Percentiles rank a stretch among this genome's conserved stretches.
These are phyloP conservation scores for Ceratosolen solmsi DNA, from an alignment of 1,140 invertebrate genomes.

Conservation along the genomic window DNA sequence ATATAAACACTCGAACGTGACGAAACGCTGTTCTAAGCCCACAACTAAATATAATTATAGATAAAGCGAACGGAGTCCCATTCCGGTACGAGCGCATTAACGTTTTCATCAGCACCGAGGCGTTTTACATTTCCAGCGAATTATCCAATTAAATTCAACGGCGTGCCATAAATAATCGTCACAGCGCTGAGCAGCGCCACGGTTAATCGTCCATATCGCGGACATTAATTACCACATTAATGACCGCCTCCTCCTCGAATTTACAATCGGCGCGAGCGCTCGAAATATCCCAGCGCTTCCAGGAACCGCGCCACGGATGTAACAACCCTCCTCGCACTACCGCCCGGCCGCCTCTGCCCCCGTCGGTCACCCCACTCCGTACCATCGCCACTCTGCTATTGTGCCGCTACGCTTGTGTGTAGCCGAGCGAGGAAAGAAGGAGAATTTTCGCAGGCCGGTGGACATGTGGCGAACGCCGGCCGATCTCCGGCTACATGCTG, in stretches of 20 bases:
- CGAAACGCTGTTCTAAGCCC: not conserved
- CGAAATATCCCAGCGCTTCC: constrained; percentile 13
- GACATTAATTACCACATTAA: constrained; percentile 46
- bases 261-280: constrained; percentile 6
- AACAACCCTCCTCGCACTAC: not conserved
- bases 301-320: constrained; percentile 21
- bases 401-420: not conserved
- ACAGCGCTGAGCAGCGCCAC: not conserved
- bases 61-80: not conserved
- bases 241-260: constrained; percentile 9
- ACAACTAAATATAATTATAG: constrained; percentile 2
- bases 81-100: not conserved
- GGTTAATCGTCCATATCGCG: constrained; percentile 42
- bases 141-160: constrained; percentile 39
- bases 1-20: not conserved
- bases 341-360: not conserved
- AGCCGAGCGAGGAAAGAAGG: constrained; percentile 34
- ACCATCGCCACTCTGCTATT: not conserved
- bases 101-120: constrained; percentile 7
- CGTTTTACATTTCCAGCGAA: constrained; percentile 7
- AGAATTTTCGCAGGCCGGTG: constrained; percentile 52
- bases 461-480: constrained; percentile 68
- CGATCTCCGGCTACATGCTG: constrained; percentile 1
- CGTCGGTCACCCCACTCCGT: too few relatives aligned
- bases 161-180: constrained; percentile 31